Base-by-base conservation (phyloP, 2,113 vertebrate genomes). In the Climacteris rufus region DNA sequence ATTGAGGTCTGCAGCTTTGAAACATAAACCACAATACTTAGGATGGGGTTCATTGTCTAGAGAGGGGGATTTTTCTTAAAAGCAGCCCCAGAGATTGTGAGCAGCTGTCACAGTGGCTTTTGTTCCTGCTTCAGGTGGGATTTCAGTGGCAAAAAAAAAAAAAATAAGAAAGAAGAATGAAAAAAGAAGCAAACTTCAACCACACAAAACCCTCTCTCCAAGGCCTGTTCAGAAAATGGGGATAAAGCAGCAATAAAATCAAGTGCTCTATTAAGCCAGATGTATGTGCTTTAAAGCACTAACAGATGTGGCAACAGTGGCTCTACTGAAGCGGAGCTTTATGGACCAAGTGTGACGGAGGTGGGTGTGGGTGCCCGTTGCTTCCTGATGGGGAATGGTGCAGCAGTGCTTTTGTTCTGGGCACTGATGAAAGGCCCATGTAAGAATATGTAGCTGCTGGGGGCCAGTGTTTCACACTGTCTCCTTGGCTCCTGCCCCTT, bases 211-310 rank as follows among this genome's bases (percentile, higher is more conserved):
- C 30, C 13, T 90, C 5, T 95, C 50, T 27, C 23, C 42, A 54
- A 53, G 69, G 52, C 42, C 47, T 81, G 56, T 88, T 94, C 54
- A 82, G 63, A 80, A 94, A 89, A 94, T 33, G 44, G 81, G 95
- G 95, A 93, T 95, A 95, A 95, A 91, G 75, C 47, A 86, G 61
- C 82, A 89, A 63, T 95, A 86, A 95, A 92, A 63, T 92, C 63
- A 93, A 92, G 64, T 91, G 86, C 54, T 81, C 71, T 91, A 81
- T 89, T 89, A 90, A 96, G 64, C 72, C 93, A 93, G 92, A 90
- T 90, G 39, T 74, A 68, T 14, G 11, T 87, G 59, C 87, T 92
- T 91, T 94, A 94, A 96, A 96, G 83, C 78, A 80, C 44, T 91
- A 83, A 89, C 86, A 96, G 93, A 93, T 96, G 94, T 93, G 50